Evolutionary conservation across 2,797 vertebrate genomes (phyloP).

Genomic region (Chloroceryle amazona): DNA sequence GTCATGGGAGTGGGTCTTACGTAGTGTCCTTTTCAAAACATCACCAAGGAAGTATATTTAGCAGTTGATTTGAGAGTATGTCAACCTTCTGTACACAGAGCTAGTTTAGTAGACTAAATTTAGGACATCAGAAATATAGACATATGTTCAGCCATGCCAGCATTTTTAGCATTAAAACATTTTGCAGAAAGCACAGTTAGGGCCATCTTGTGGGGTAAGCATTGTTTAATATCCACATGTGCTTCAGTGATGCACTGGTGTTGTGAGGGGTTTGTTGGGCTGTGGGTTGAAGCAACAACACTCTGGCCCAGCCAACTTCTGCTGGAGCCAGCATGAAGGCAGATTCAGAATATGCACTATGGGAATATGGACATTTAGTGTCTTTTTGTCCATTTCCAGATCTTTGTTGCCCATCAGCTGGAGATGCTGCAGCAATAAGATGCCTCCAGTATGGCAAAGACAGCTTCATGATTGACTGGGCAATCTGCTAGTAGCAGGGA

Average conservation of each 20-base stretch:
- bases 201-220: background rate
- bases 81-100: background rate
- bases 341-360: background rate
- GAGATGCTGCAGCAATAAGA: background rate
- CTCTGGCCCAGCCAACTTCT: background rate
- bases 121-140: background rate
- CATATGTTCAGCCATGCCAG: background rate
- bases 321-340: background rate
- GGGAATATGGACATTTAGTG: background rate
- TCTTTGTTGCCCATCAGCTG: background rate
- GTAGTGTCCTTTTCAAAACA: background rate
- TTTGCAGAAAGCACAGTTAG: background rate
- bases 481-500: background rate
- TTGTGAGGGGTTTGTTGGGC: background rate
- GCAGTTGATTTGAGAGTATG: background rate
- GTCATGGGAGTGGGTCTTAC: background rate
- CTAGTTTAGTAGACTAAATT: background rate
- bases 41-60: conserved; percentile 6
- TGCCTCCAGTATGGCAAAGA: background rate
- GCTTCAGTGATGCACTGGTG: background rate
- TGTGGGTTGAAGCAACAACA: background rate
- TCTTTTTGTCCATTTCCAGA: background rate
- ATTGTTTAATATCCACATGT: background rate
- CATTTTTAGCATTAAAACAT: background rate
- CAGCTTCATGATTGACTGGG: background rate